A percentile compares a stretch with the other conserved stretches of the same genome.
phyloP scores from a whole-genome alignment of 23 tunicate species.

The Pegea sp. region DNA sequence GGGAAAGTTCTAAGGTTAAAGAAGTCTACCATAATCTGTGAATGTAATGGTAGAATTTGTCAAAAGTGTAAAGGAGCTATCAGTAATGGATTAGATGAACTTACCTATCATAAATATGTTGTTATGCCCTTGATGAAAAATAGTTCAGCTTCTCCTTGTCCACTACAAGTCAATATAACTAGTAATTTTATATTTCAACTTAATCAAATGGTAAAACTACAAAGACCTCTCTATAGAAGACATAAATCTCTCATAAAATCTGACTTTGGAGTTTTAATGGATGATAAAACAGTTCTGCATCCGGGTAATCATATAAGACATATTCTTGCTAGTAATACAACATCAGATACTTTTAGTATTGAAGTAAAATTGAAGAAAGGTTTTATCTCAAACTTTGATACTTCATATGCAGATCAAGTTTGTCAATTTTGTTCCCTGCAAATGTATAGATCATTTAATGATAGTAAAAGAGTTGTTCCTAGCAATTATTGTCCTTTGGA shows the following conservation, averaged over 20 bases:
- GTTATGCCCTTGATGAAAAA: constrained; percentile 38
- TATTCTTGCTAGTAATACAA: not conserved
- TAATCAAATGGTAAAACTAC: constrained; percentile 12
- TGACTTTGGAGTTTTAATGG: constrained; percentile 15
- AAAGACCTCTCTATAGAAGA: constrained; percentile 31
- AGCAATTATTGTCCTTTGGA: constrained; percentile 39
- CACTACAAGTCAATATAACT: constrained; percentile 11
- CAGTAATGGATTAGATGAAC: constrained; percentile 8
- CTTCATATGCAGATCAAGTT: not conserved
- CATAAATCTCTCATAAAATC: constrained; percentile 8
- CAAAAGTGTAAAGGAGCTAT: not conserved
- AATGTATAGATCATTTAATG: constrained; percentile 6
- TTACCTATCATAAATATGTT: constrained; percentile 15
- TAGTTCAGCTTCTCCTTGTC: constrained; percentile 27
- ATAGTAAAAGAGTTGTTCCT: constrained; percentile 4
- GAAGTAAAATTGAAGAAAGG: constrained; percentile 47
- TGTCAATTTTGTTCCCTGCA: constrained; percentile 41
- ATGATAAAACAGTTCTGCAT: constrained; percentile 5
- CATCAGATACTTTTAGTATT: constrained; percentile 8
- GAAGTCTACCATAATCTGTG: constrained; percentile 5
- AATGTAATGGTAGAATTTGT: not conserved
- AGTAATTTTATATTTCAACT: constrained; percentile 23
- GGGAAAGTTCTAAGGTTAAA: constrained; percentile 46
- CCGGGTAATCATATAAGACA: not conserved
- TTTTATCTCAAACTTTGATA: constrained; percentile 2